Evolutionary conservation across 2,113 vertebrate genomes (phyloP).

Genomic region (Cettia cetti): DNA sequence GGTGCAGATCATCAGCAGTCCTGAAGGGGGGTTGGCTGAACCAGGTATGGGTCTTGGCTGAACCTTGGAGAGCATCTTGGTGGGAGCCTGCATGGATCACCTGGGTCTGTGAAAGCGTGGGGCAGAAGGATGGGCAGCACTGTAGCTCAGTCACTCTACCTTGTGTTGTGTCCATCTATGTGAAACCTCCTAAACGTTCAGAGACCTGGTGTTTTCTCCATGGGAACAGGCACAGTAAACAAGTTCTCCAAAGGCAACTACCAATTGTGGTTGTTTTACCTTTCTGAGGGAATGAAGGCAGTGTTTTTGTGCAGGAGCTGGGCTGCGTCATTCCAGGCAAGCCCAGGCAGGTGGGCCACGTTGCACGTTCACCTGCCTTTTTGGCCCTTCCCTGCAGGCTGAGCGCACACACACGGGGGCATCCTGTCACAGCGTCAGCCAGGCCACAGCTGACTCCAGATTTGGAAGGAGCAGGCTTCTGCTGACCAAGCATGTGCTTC

Average conservation of each 20-base stretch:
- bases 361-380: background rate
- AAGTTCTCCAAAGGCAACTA: background rate
- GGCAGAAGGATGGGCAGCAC: background rate
- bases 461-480: background rate
- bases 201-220: background rate
- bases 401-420: fast-evolving
- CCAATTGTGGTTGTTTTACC: background rate
- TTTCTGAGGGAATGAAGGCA: background rate
- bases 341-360: background rate
- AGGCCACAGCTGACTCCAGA: background rate
- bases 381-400: background rate
- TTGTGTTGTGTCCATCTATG: background rate
- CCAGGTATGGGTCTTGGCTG: background rate
- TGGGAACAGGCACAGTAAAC: background rate
- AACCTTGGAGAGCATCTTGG: fast-evolving
- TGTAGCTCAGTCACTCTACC: background rate
- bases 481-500: background rate
- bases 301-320: background rate
- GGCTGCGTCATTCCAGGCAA: background rate
- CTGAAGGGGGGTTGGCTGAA: no score
- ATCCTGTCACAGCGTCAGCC: background rate
- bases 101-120: background rate
- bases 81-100: background rate
- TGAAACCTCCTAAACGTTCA: background rate
- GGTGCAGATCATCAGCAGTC: background rate